Percentiles rank a stretch among this genome's conserved stretches.
These are phyloP conservation scores for Archegozetes longisetosus DNA, from an alignment of 1,140 invertebrate species.

Conservation along the genomic window DNA sequence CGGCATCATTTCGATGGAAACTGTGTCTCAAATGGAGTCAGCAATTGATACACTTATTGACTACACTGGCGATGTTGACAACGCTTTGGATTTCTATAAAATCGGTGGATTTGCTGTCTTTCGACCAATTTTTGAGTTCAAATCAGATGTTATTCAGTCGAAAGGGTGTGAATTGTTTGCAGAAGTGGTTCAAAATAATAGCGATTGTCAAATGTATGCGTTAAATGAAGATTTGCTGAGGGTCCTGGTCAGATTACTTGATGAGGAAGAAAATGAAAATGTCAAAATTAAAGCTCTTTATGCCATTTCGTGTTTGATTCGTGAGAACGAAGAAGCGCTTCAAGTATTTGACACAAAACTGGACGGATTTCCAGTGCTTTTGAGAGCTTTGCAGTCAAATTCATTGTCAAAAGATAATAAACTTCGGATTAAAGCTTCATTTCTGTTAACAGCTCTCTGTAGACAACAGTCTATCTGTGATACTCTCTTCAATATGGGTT, in stretches of 20 bases:
- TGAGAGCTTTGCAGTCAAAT: neutral
- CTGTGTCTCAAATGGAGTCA: neutral
- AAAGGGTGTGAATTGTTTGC: conserved; percentile 47
- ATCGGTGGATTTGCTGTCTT: conserved; percentile 56
- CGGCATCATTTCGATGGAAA: conserved; percentile 31
- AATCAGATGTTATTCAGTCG: conserved; percentile 41
- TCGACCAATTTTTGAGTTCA: conserved; percentile 41
- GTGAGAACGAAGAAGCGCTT: neutral
- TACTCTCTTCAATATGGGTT: conserved; percentile 38
- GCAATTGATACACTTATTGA: conserved; percentile 14
- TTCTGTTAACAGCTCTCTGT: conserved; percentile 6
- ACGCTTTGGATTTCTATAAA: conserved; percentile 49
- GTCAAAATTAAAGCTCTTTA: conserved; percentile 50
- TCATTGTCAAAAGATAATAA: too few species aligned
- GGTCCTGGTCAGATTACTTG: conserved; percentile 43
- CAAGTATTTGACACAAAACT: neutral
- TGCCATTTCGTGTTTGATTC: conserved; percentile 42
- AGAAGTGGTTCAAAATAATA: conserved; percentile 58
- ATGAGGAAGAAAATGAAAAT: conserved; percentile 38
- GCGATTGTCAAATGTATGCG: conserved; percentile 47
- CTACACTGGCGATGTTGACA: conserved; percentile 13
- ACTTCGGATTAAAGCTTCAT: conserved; percentile 9
- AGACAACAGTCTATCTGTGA: conserved; percentile 23
- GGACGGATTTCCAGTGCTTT: neutral
- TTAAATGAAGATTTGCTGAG: conserved; percentile 44